A percentile compares a stretch with the other conserved stretches of the same genome.
Evolutionary conservation across 2,113 vertebrate species (phyloP).

Genomic region (Gnathonemus longibarbis): DNA sequence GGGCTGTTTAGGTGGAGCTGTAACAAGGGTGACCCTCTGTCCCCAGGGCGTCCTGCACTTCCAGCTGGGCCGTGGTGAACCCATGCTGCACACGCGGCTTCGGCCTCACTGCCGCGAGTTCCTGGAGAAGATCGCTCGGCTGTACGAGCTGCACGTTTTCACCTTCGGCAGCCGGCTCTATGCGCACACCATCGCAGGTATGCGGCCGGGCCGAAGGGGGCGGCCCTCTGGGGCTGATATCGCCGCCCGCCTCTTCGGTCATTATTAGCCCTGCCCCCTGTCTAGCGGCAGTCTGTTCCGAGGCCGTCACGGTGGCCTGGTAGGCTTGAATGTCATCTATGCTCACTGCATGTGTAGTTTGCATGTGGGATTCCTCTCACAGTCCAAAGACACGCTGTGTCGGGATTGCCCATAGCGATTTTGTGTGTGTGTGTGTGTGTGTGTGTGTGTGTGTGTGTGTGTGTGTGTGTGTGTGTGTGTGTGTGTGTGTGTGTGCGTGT

Average conservation of each 20-base stretch:
- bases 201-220: background rate
- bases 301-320: background rate
- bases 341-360: background rate
- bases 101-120: conserved; percentile 93
- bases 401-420: too few relatives aligned
- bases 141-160: conserved; percentile 93
- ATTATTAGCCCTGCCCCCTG: background rate
- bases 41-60: conserved; percentile 93
- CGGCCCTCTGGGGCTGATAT: background rate
- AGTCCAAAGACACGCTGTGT: background rate
- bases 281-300: background rate
- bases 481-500: background rate
- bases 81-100: conserved; percentile 92
- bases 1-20: background rate
- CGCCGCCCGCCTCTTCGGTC: background rate
- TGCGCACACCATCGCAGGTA: conserved; percentile 97
- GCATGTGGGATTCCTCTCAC: background rate
- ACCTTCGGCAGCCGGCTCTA: conserved; percentile 96
- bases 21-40: conserved; percentile 4
- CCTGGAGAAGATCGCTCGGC: conserved; percentile 88
- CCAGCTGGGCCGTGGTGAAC: conserved; percentile 88
- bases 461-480: background rate
- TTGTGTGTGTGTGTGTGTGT: background rate
- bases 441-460: background rate
- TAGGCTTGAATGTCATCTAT: background rate